Evolutionary conservation across 2,797 vertebrate genomes (phyloP), one percentile per base, ranked within the genome.

Genomic region (Pseudochaenichthys georgianus): DNA sequence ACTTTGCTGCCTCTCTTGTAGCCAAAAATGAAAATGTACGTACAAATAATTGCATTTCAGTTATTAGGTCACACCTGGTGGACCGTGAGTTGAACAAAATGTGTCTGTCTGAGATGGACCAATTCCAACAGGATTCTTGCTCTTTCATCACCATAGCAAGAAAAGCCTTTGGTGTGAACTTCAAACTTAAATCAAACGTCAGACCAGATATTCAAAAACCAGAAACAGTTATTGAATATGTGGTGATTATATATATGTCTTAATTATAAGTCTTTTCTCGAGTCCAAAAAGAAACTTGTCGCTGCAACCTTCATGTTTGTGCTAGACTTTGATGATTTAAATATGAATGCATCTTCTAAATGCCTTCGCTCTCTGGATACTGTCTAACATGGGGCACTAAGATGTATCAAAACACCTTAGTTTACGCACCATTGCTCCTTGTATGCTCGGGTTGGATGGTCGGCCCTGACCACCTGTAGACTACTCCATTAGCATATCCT

Each of bases 31-130:
- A 76, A 57, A 54, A 73, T 60, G 41, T 13, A 70, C 47, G 46
- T 41, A 0, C 52, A 60, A 66, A 43, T 11, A n/a, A 4, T 19
- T 82, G 5, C 11, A 41, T 65, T 61, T 10, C 2, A 12, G 31
- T 61, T 65, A 72, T 82, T 3, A 59, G 66, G 60, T 79, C 48
- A 64, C 79, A 84, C 45, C 67, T 80, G 64, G 31, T 80, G 61
- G 53, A 75, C 0, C 1, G 4, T 15, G 31, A 70, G 31, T 10
- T 16, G 66, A 45, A 62, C 43, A 17, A 68, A 0, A 80, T 72
- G 12, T 12, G 13, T 64, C 13, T 38, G 34, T 23, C 45, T 41
- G 19, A 48, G 21, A 58, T 12, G 52, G 10, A 54, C 17, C 5
- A 68, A 3, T 1, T 19, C 31, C 31, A 50, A 43, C 31, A 42